Percentiles rank a stretch among this genome's conserved stretches.
phyloP scores from a whole-genome alignment of 1,140 invertebrate species.

The Macrocentrus cingulum region DNA sequence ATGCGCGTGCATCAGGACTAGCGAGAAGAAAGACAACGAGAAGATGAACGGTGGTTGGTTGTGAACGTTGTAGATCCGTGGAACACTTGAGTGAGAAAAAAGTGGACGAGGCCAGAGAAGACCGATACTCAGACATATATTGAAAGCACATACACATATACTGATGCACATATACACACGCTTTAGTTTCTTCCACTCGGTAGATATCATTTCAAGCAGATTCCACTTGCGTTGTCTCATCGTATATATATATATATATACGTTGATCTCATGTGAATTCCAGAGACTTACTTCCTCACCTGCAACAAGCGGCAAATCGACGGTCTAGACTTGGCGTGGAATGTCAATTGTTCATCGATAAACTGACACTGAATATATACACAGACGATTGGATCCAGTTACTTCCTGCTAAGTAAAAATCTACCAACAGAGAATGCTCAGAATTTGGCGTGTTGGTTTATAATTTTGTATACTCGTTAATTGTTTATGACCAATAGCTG shows the following conservation, averaged over 20 bases:
- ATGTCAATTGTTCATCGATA: too few species aligned
- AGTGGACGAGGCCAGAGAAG: conserved; percentile 10
- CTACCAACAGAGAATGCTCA: background rate
- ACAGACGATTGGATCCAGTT: too few species aligned
- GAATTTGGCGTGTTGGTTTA: background rate
- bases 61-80: background rate
- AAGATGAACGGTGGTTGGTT: conserved; percentile 4
- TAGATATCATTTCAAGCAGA: conserved; percentile 29
- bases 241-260: background rate
- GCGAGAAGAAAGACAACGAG: background rate
- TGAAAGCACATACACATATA: too few species aligned
- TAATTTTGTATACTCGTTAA: background rate
- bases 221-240: conserved; percentile 19
- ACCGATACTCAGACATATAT: too few species aligned
- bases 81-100: conserved; percentile 13
- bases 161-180: background rate
- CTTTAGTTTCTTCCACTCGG: conserved; percentile 27
- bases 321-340: too few species aligned
- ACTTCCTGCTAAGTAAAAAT: too few species aligned
- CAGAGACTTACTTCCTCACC: too few species aligned
- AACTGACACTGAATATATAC: too few species aligned
- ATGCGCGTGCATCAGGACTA: too few species aligned
- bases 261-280: too few species aligned
- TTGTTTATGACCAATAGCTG: background rate
- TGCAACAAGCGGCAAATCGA: too few species aligned